Percentiles rank a stretch among this genome's conserved stretches.
These are phyloP conservation scores for Bursaphelenchus mucronatus DNA, from an alignment of 1,140 invertebrate genomes.

Conservation along the genomic window DNA sequence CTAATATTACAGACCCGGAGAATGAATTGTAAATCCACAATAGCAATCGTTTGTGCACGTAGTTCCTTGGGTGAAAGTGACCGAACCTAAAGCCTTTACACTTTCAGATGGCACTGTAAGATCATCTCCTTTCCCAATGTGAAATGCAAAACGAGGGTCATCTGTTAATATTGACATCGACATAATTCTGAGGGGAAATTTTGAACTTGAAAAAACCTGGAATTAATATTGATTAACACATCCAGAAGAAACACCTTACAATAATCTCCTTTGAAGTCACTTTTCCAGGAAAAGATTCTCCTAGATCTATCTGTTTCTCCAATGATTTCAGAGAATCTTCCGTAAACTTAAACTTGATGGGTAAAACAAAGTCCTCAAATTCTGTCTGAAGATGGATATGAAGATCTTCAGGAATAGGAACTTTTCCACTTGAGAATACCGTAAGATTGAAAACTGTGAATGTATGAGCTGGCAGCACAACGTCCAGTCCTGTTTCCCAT, in stretches of 20 bases:
- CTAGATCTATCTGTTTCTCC: conserved; percentile 68
- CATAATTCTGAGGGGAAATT: conserved; percentile 50
- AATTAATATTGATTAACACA: too few relatives aligned
- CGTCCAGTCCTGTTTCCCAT: conserved; percentile 20
- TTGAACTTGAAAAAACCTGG: conserved; percentile 41
- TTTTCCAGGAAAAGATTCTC: conserved; percentile 78
- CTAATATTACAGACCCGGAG: conserved; percentile 64
- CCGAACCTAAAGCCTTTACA: conserved; percentile 64
- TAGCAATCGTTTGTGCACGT: conserved; percentile 74
- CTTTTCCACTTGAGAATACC: conserved; percentile 9
- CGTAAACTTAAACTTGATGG: conserved; percentile 31
- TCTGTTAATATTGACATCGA: conserved; percentile 33
- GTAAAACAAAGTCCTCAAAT: conserved; percentile 35
- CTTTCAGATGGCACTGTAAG: conserved; percentile 22
- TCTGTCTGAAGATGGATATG: conserved; percentile 28
- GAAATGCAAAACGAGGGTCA: conserved; percentile 49
- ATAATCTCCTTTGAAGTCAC: conserved; percentile 71
- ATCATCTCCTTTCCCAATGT: conserved; percentile 9
- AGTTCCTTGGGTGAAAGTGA: conserved; percentile 70
- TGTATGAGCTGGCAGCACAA: conserved; percentile 32
- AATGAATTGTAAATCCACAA: conserved; percentile 67
- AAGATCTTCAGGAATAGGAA: conserved; percentile 1
- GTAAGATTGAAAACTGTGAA: conserved; percentile 38
- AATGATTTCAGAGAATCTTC: conserved; percentile 47
- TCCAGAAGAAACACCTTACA: conserved; percentile 65